These are phyloP conservation scores for Trematomus loennbergii DNA, from an alignment of 2,113 vertebrate species.

Conservation along the genomic window DNA sequence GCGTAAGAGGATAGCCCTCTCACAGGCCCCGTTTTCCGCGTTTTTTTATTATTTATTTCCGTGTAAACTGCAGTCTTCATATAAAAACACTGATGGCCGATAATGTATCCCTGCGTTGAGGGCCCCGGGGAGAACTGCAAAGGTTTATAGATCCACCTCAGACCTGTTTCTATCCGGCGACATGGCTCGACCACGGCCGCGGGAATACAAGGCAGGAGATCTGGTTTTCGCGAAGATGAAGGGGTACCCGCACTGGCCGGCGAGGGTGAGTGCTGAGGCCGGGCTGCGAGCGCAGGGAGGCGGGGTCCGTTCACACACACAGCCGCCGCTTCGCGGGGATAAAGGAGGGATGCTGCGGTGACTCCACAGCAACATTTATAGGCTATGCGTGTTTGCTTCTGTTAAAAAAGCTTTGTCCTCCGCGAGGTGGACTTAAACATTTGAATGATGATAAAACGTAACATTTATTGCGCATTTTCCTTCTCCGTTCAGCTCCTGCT, in stretches of 20 bases:
- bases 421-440: neutral
- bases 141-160: conserved; percentile 26
- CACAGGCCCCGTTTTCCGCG: conserved; percentile 67
- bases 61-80: conserved; percentile 80
- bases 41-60: conserved; percentile 80
- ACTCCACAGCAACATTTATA: neutral
- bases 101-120: conserved; percentile 54
- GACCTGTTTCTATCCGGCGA: conserved; percentile 19
- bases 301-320: conserved; percentile 67
- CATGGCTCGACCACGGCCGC: conserved; percentile 92
- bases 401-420: neutral
- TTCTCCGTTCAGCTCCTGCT: neutral
- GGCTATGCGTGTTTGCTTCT: neutral
- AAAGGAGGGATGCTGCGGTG: conserved; percentile 22
- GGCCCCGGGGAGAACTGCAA: conserved; percentile 37
- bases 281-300: conserved; percentile 68
- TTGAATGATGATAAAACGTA: neutral
- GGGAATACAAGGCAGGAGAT: conserved; percentile 95
- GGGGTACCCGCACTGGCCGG: conserved; percentile 95
- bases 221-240: conserved; percentile 97
- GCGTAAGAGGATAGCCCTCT: conserved; percentile 57
- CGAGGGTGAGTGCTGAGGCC: conserved; percentile 90
- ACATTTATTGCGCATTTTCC: neutral
- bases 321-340: conserved; percentile 48
- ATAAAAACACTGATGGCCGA: conserved; percentile 79